These are phyloP conservation scores for Calliscelio sp. DNA, from an alignment of 2,888 invertebrate genomes.

Conservation along the genomic window DNA sequence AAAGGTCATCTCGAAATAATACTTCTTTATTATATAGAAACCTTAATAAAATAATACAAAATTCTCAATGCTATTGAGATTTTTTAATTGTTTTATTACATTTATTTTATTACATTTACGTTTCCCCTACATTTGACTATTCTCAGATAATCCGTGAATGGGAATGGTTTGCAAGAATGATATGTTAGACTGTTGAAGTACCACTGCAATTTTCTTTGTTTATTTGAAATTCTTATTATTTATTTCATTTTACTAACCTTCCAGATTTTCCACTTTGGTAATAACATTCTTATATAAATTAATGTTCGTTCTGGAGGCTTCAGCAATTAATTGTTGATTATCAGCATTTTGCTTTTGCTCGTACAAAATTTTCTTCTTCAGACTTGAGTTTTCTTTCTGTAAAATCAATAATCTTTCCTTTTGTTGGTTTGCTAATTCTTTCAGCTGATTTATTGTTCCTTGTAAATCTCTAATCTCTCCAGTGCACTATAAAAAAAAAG, in stretches of 20 bases:
- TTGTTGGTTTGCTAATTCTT: background rate
- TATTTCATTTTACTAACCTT: background rate
- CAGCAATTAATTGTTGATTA: constrained; percentile 7
- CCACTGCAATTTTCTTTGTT: too few relatives aligned
- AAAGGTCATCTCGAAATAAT: too few relatives aligned
- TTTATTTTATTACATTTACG: too few relatives aligned
- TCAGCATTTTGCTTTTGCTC: constrained; percentile 4
- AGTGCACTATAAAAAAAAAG: background rate
- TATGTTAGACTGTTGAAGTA: too few relatives aligned
- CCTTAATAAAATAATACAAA: too few relatives aligned
- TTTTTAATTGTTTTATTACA: too few relatives aligned
- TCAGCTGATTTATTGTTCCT: background rate
- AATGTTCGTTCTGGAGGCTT: constrained; percentile 1
- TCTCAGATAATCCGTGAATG: too few relatives aligned
- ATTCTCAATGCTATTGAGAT: too few relatives aligned
- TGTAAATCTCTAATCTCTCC: background rate
- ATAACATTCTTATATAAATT: constrained; percentile 4
- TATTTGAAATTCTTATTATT: too few relatives aligned
- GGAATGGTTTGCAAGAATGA: too few relatives aligned
- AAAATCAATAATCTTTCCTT: background rate
- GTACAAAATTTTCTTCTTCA: background rate
- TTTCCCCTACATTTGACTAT: too few relatives aligned
- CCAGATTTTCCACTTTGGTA: background rate
- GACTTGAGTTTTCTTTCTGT: background rate
- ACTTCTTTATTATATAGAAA: too few relatives aligned